Evolutionary conservation across 2,888 invertebrate species (phyloP), one percentile per base, ranked within the genome.

Genomic region (Apotomis betuletana): DNA sequence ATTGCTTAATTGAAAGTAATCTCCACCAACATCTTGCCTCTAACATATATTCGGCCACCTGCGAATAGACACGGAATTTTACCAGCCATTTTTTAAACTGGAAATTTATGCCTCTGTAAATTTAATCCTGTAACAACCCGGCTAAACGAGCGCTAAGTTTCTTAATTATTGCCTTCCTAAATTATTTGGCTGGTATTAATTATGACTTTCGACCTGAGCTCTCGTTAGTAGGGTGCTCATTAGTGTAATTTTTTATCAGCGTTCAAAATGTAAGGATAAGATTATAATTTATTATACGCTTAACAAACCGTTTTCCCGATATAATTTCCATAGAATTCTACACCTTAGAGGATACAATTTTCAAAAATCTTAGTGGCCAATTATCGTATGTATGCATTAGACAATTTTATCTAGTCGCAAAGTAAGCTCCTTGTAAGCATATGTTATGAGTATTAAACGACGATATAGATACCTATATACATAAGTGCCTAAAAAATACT

Each of bases 141-240:
- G 58, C 38, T 65, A 60, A 67, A 65, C 59, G 64, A 70, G 70
- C 60, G 61, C 67, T 67, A 71, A 71, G 71, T 71, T 67, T 67
- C 67, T 65, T 67, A 71, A 71, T 67, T 61, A 71, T 62, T 67
- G 67, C 67, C 67, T 67, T 71, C 67, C 67, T 71, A 67, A 67
- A 71, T 71, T 57, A 71, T 67, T 61, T 67, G 55, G 61, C 67
- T 61, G 55, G 51, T 60, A 60, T 71, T 62, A 71, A 71, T 71
- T 67, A 67, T 55, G 67, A 57, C 60, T 65, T 65, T 65, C 46
- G 36, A 65, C 65, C 65, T 65, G 65, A 65, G 65, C 55, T 54
- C 63, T 70, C 69, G 63, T 70, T 70, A 70, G 63, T 51, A 36
- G 36, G 49, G 41, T 51, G 51, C 69, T 64, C 69, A 63, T 70